Evolutionary conservation across 2,113 vertebrate genomes (phyloP).

Genomic region (Gymnobelideus leadbeateri): DNA sequence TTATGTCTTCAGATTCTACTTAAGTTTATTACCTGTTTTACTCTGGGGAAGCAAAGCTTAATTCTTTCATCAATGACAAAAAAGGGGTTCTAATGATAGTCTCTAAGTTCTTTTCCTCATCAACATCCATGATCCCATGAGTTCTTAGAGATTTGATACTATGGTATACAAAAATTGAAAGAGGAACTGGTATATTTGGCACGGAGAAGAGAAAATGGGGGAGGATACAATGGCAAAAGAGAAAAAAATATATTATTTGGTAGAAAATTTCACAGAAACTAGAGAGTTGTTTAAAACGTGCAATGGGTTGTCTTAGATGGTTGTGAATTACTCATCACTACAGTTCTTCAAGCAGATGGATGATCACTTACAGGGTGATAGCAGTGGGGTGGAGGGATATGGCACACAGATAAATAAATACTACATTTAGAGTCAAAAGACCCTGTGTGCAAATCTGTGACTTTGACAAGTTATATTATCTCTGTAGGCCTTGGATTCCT

Average conservation of each 20-base stretch:
- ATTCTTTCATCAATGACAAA: background rate
- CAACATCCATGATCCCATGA: background rate
- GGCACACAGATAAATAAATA: background rate
- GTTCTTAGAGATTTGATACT: background rate
- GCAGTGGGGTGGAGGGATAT: no score
- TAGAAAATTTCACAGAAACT: background rate
- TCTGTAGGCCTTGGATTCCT: background rate
- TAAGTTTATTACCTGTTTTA: background rate
- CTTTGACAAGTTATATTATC: background rate
- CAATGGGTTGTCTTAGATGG: background rate
- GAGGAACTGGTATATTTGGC: background rate
- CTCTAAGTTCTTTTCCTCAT: background rate
- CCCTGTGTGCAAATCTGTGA: background rate
- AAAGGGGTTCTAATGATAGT: background rate
- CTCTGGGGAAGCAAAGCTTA: background rate
- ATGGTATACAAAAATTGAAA: background rate
- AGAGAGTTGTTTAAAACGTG: background rate
- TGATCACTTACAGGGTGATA: background rate
- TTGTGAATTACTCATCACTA: background rate
- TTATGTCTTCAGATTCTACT: background rate
- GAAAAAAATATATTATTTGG: background rate
- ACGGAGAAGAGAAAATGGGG: no score
- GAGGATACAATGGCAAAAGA: no score
- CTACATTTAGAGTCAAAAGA: background rate
- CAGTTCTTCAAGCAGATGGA: background rate